Base-by-base conservation (phyloP, 2,888 invertebrate species). In the Mythimna impura region DNA sequence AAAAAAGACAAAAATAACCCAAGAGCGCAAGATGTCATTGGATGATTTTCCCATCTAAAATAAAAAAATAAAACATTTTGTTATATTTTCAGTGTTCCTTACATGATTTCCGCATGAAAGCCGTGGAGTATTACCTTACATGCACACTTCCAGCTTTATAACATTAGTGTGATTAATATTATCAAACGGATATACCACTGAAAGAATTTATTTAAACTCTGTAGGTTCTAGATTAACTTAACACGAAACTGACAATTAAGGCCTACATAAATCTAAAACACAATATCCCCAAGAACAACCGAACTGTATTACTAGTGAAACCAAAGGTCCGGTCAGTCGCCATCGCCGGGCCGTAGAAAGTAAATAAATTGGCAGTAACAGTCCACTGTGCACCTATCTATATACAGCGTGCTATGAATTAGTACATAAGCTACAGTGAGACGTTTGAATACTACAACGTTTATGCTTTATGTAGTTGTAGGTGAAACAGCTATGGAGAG, bases 321-420 rank as follows among this genome's bases (percentile, higher is more conserved):
- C 62, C 58, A 67, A 77, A 79, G 79, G 77, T 60, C 71, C 75
- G 54, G 77, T 54, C 52, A 70, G 76, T 81, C 79, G 71, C 77
- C 81, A 84, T n/a, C 14, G 84, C 83, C 87, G 85, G 83, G 60
- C 60, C 75, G 74, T 90, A 90, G 91, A 91, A 91, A 91, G 91
- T 90, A 90, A 88, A 89, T 90, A 90, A 89, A 90, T 90, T 89
- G 89, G 61, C 61, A 62, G 75, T 76, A 79, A 76, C 80, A 65
- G 83, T 73, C 40, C 30, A 70, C 76, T 58, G 50, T 57, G 9
- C 52, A 66, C 52, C 61, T 66, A 73, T 54, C 30, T 66, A 61
- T 67, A 54, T 63, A 71, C 62, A 34, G 7, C 8, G 30, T 30
- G 3, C 50, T 80, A 54, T 68, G 30, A 66, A 63, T 8, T 22